Evolutionary conservation across 2,113 vertebrate genomes (phyloP), one percentile per base, ranked within the genome.

Genomic region (Siniperca knerii): DNA sequence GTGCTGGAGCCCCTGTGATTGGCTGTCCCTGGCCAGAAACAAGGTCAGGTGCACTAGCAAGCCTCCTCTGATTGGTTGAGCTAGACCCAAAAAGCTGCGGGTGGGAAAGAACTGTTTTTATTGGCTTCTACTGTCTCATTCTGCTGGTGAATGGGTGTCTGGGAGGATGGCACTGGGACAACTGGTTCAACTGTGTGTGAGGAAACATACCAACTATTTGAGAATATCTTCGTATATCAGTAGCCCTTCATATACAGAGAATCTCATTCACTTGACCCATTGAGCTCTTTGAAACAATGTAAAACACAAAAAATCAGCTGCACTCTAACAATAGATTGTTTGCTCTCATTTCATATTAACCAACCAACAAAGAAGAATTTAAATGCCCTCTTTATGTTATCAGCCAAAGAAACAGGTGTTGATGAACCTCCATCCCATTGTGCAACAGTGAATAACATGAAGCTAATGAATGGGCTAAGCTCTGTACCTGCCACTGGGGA

Each of bases 401-500:
- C 87, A 83, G 72, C 90, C 85, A 87, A 75, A 82, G 81, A 90
- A 92, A 92, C 93, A 92, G 91, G 92, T 93, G 93, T 79, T 87
- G 90, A 90, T 92, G 92, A 93, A 91, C 87, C 85, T 68, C 90
- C 81, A 83, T 92, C 84, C 87, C 85, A 93, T 93, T 93, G 94
- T 94, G 89, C 74, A 87, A 92, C 87, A 92, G 84, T 87, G 82
- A 91, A 90, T 89, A 91, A 94, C 93, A 94, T 60, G 72, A 70
- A 88, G 87, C 87, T 93, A 92, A 93, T 94, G 91, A 94, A 91
- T 84, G 91, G 90, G 85, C 92, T 91, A 88, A 93, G 92, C 93
- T 91, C 88, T 89, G 89, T 93, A 94, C 93, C 92, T 95, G 92
- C 87, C 92, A 91, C 92, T 83, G 72, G 93, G 91, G 92, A 93